Conservation (phyloP, 1,140 invertebrate species). For the Dermatophagoides farinae region DNA sequence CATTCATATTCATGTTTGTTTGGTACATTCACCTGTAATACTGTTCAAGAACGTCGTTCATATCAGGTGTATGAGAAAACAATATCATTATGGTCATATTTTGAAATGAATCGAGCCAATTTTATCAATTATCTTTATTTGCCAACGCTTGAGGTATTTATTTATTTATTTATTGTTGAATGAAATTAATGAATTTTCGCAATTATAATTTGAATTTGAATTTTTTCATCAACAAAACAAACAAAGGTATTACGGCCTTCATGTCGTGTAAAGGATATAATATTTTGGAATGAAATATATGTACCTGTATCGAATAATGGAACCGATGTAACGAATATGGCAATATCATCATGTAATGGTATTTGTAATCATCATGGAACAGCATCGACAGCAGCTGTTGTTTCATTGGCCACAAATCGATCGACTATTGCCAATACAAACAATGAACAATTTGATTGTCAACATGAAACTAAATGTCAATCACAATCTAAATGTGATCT, state of each 20-base stretch:
- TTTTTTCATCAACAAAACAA: too few species aligned
- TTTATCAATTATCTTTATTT: conserved; percentile 71
- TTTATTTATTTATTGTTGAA: not conserved
- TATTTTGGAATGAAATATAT: conserved; percentile 66
- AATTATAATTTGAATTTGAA: not conserved
- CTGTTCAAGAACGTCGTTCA: conserved; percentile 45
- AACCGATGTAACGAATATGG: not conserved
- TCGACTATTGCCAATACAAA: not conserved
- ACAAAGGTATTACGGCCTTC: conserved; percentile 56
- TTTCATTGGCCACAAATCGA: not conserved
- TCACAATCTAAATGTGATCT: conserved; percentile 7
- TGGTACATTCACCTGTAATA: conserved; percentile 90
- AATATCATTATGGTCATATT: conserved; percentile 68
- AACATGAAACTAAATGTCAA: not conserved
- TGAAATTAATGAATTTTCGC: too few species aligned
- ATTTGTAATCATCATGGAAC: not conserved
- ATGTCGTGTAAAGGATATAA: conserved; percentile 55
- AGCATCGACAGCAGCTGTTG: too few species aligned
- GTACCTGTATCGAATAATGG: conserved; percentile 26
- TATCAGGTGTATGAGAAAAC: conserved; percentile 45
- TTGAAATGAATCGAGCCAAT: conserved; percentile 39
- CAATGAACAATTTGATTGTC: not conserved
- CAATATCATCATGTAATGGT: too few species aligned
- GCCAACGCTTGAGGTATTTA: conserved; percentile 23
- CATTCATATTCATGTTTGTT: conserved; percentile 89